These are phyloP conservation scores for Drosophila multiciliata DNA, from an alignment of 2,888 invertebrate species.

Conservation along the genomic window DNA sequence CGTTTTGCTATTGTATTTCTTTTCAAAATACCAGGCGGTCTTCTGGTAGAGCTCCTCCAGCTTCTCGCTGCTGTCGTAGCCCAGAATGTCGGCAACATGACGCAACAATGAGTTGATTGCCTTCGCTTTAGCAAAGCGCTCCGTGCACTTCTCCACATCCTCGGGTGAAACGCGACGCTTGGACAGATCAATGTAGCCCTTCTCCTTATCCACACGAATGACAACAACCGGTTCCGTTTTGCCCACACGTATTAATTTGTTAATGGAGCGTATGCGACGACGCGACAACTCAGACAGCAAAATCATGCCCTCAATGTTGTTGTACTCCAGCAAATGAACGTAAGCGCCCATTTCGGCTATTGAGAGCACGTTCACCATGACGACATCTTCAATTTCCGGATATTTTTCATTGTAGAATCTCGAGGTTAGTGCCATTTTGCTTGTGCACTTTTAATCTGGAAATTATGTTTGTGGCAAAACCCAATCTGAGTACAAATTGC, in stretches of 20 bases:
- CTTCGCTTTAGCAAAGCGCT: constrained; percentile 98
- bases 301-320: constrained; percentile 99
- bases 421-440: constrained; percentile 93
- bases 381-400: constrained; percentile 99
- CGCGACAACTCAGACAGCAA: constrained; percentile 98
- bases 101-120: constrained; percentile 98
- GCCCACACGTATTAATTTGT: constrained; percentile 99
- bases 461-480: constrained; percentile 12
- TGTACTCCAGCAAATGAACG: constrained; percentile 98
- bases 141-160: constrained; percentile 99
- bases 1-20: constrained; percentile 97
- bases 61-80: constrained; percentile 95
- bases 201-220: constrained; percentile 99
- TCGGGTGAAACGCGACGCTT: constrained; percentile 99
- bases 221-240: constrained; percentile 99
- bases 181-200: constrained; percentile 99
- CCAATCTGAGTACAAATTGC: constrained; percentile 39
- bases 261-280: constrained; percentile 99
- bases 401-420: constrained; percentile 98
- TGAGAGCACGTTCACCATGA: constrained; percentile 99
- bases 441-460: constrained; percentile 8
- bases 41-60: constrained; percentile 97
- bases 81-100: constrained; percentile 97
- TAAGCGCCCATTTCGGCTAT: constrained; percentile 99
- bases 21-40: constrained; percentile 99